phyloP scores from a whole-genome alignment of 2,113 vertebrate species.

The Tetrao urogallus region DNA sequence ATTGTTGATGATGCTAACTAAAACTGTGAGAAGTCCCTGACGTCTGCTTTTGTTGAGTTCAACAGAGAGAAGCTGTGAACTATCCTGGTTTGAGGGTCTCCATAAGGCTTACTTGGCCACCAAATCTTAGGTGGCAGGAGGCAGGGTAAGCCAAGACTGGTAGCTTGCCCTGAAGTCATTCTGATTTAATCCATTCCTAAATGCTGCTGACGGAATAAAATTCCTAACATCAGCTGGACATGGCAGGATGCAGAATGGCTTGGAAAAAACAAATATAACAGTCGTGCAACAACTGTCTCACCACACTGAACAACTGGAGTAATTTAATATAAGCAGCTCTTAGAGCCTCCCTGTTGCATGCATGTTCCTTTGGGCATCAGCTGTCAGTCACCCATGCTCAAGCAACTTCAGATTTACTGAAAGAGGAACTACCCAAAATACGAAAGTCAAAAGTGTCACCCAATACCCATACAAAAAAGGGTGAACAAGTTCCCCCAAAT shows the following conservation, averaged over 20 bases:
- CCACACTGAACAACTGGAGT: background rate
- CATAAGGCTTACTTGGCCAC: rapidly evolving
- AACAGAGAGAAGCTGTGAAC: background rate
- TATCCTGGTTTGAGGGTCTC: background rate
- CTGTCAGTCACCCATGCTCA: background rate
- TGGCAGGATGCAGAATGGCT: constrained; percentile 54
- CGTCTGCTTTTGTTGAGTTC: background rate
- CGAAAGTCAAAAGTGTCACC: background rate
- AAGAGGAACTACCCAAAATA: background rate
- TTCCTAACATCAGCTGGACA: background rate
- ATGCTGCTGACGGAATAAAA: background rate
- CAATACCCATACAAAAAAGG: background rate
- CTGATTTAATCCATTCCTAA: background rate
- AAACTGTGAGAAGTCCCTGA: background rate
- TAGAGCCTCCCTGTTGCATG: background rate
- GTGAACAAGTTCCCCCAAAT: constrained; percentile 7
- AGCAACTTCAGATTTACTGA: background rate
- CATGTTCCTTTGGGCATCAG: background rate
- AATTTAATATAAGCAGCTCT: background rate
- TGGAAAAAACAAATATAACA: constrained; percentile 44
- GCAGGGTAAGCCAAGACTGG: background rate
- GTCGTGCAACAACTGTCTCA: background rate
- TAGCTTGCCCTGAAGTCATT: background rate
- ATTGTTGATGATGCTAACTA: background rate
- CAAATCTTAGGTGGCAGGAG: background rate